These are phyloP conservation scores for Nasalis larvatus DNA, from an alignment of 2,113 vertebrate species.

Conservation along the genomic window DNA sequence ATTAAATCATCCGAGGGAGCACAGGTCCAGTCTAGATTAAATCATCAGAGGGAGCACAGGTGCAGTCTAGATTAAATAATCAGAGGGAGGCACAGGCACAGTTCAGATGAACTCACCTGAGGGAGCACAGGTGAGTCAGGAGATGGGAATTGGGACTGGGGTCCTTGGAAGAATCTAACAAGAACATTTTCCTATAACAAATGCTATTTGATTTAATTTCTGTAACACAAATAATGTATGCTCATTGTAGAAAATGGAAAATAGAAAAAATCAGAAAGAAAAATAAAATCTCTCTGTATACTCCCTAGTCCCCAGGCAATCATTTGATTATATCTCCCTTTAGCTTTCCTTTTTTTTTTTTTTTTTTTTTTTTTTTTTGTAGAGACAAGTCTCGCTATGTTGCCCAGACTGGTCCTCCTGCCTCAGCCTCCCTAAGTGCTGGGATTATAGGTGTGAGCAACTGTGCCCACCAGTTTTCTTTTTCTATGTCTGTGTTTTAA, in stretches of 20 bases:
- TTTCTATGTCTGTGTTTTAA: not conserved
- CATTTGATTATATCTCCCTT: not conserved
- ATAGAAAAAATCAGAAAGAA: not conserved
- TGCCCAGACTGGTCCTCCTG: no score
- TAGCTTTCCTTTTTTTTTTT: not conserved
- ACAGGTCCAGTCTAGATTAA: no score
- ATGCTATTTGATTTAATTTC: not conserved
- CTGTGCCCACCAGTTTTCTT: not conserved
- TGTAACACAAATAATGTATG: not conserved
- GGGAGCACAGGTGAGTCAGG: not conserved
- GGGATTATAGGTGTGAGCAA: no score
- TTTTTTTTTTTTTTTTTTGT: no score
- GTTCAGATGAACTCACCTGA: not conserved
- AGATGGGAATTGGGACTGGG: not conserved
- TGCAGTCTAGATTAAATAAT: not conserved
- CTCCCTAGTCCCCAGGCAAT: not conserved
- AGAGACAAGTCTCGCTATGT: no score
- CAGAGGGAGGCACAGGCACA: not conserved
- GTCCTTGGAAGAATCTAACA: not conserved
- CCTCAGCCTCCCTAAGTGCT: no score
- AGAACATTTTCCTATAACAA: not conserved
- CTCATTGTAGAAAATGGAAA: constrained; percentile 4
- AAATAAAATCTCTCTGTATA: not conserved
- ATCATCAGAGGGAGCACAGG: not conserved
- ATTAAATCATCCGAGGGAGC: no score